Evolutionary conservation across 2,113 vertebrate species (phyloP).

Genomic region (Eulacestoma nigropectus): DNA sequence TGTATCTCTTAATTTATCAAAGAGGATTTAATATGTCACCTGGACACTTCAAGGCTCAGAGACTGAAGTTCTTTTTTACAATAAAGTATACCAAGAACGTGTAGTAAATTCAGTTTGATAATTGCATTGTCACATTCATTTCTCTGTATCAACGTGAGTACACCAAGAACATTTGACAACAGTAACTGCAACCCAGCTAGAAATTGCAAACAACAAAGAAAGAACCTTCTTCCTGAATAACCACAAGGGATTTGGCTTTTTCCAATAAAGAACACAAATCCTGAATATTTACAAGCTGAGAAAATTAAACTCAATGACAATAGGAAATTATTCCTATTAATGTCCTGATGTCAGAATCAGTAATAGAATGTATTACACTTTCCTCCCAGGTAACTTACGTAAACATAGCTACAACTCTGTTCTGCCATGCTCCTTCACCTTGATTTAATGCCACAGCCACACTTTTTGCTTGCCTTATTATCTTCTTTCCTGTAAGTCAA

Average conservation of each 20-base stretch:
- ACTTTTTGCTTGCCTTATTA: background rate
- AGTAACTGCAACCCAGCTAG: background rate
- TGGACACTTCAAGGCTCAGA: background rate
- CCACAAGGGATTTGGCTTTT: rapidly evolving
- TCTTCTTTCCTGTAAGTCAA: background rate
- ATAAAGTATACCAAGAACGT: background rate
- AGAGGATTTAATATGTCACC: background rate
- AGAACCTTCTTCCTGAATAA: background rate
- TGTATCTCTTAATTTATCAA: background rate
- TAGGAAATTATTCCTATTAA: background rate
- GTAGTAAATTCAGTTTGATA: background rate
- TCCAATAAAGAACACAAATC: background rate
- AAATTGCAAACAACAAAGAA: background rate
- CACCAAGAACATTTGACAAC: background rate
- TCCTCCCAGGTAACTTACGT: background rate
- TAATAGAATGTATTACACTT: background rate
- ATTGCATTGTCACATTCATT: background rate
- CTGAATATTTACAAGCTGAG: background rate
- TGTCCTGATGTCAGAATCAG: background rate
- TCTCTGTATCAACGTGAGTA: background rate
- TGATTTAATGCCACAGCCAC: background rate
- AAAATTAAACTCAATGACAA: background rate
- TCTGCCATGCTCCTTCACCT: background rate
- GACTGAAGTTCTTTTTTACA: background rate
- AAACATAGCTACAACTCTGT: background rate